Evolutionary conservation across 2,113 vertebrate species (phyloP), one percentile per base, ranked within the genome.

Genomic region (Mobula birostris): DNA sequence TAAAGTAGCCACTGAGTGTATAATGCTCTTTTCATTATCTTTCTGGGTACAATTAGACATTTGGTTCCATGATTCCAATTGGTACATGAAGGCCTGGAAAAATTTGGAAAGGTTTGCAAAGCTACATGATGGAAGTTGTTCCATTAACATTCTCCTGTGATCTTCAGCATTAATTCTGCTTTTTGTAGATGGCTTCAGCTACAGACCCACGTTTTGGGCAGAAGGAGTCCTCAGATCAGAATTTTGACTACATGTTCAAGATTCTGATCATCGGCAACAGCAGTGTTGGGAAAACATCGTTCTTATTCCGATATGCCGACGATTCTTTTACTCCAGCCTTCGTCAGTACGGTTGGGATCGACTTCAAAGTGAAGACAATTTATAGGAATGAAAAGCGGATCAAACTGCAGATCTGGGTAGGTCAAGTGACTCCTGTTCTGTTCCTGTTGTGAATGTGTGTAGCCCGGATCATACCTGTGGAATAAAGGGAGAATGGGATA

Each of bases 281-380:
- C 96, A 98, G 97, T 9, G 98, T 98, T 0, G 98, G 98, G 27
- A 98, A 98, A 94, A 98, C 98, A 19, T 98, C 97, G 7, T 98
- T 98, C 96, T 98, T 98, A n/a, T 98, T 98, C 96, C 97, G 98
- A 80, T 98, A 98, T 0, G 98, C 98, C 0, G 98, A 98, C 1
- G 98, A 98, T 94, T 97, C 97, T 58, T 98, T 98, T 96, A 98
- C 98, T 0, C 98, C 98, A 0, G 98, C 98, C 80, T 98, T 98
- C 2, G 98, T 98, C 96, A 98, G 97, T 96, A 98, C 98, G 0
- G 98, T 98, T 0, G 98, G 98, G 96, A 98, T 98, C 6, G 98
- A 98, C 96, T 98, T 98, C 97, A 98, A 98, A 96, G 98, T 98
- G 95, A 98, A 98, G 95, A 98, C 98, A 95, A 98, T 98, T 95